These are phyloP conservation scores for Prunella fulvescens DNA, from an alignment of 2,113 vertebrate species.

Conservation along the genomic window DNA sequence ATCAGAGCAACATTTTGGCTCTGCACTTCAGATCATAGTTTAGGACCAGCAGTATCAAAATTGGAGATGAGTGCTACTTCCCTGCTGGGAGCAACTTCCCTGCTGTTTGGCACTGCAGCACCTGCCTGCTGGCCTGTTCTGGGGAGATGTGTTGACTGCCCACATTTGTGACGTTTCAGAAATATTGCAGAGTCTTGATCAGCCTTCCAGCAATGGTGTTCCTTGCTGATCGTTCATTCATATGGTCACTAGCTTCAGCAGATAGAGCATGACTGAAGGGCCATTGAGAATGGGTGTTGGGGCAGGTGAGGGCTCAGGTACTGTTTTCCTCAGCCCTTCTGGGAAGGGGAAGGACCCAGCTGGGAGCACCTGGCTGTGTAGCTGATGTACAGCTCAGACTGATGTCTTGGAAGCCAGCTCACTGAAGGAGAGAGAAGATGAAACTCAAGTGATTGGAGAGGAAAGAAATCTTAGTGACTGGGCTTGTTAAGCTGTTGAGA, in stretches of 20 bases:
- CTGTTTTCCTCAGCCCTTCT: background rate
- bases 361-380: background rate
- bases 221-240: background rate
- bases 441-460: background rate
- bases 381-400: background rate
- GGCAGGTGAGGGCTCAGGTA: background rate
- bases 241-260: background rate
- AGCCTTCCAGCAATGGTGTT: background rate
- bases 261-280: background rate
- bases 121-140: background rate
- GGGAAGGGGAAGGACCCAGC: background rate
- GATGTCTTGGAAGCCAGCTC: background rate
- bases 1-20: background rate
- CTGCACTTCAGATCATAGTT: background rate
- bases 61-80: accelerated
- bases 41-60: background rate
- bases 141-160: background rate
- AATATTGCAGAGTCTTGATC: background rate
- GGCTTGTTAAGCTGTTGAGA: background rate
- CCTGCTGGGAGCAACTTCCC: background rate
- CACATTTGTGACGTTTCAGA: background rate
- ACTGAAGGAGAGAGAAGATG: background rate
- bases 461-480: background rate
- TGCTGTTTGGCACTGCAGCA: background rate
- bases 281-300: background rate